Evolutionary conservation across 1,140 invertebrate genomes (phyloP).

Genomic region (Lethocerus indicus): DNA sequence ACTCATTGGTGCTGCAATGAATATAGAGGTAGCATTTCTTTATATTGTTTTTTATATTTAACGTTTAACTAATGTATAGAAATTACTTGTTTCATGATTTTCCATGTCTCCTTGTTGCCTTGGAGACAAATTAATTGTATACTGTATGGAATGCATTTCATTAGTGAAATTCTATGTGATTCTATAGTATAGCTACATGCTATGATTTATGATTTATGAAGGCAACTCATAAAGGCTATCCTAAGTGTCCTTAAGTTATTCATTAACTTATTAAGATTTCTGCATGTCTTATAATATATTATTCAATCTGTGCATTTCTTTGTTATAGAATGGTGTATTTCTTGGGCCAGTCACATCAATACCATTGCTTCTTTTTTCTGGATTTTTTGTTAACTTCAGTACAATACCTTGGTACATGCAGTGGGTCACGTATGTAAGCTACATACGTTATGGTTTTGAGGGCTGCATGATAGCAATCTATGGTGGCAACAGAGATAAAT

Average conservation of each 20-base stretch:
- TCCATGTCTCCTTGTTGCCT: too few relatives aligned
- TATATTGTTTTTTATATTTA: neutral
- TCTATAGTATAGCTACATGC: too few relatives aligned
- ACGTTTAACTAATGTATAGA: neutral
- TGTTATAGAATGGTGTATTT: slow-evolving; percentile 75
- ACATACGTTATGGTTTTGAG: slow-evolving; percentile 70
- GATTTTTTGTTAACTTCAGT: slow-evolving; percentile 75
- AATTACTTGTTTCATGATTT: too few relatives aligned
- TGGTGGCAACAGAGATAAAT: slow-evolving; percentile 49
- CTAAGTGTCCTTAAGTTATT: too few relatives aligned
- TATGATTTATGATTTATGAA: too few relatives aligned
- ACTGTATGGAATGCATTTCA: too few relatives aligned
- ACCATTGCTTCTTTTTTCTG: slow-evolving; percentile 66
- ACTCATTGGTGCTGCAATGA: slow-evolving; percentile 80
- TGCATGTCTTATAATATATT: too few relatives aligned
- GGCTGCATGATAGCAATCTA: slow-evolving; percentile 59
- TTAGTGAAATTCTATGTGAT: too few relatives aligned
- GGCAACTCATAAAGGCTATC: too few relatives aligned
- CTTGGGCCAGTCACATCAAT: slow-evolving; percentile 58
- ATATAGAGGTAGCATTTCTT: slow-evolving; percentile 51
- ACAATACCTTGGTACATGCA: slow-evolving; percentile 69
- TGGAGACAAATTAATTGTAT: too few relatives aligned
- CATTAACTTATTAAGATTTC: too few relatives aligned
- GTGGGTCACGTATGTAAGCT: slow-evolving; percentile 81
- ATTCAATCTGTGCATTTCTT: too few relatives aligned